Evolutionary conservation across 2,888 invertebrate species (phyloP).

Genomic region (Aethes cnicana): DNA sequence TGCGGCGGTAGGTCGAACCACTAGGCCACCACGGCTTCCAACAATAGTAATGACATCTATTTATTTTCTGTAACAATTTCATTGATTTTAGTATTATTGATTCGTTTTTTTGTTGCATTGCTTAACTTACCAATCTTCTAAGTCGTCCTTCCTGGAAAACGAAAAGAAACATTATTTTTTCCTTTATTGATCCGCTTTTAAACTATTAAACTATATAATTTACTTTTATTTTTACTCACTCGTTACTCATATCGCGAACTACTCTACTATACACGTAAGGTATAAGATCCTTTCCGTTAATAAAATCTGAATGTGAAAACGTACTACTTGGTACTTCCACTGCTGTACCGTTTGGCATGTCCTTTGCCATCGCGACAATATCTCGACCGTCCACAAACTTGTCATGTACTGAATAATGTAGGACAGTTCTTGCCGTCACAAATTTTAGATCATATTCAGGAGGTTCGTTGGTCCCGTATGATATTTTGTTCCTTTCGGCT

Average conservation of each 20-base stretch:
- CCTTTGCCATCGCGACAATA: constrained; percentile 37
- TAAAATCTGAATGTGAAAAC: constrained; percentile 40
- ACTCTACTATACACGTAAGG: constrained; percentile 36
- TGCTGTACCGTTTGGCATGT: constrained; percentile 35
- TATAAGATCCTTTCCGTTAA: constrained; percentile 34
- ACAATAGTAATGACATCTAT: too few species aligned
- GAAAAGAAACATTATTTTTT: too few species aligned
- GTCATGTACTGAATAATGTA: constrained; percentile 41
- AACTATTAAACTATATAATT: too few species aligned
- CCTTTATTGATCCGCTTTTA: too few species aligned
- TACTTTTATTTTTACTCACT: background rate
- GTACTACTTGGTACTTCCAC: constrained; percentile 35
- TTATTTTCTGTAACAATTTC: too few species aligned
- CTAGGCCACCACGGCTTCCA: too few species aligned
- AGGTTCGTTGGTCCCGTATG: constrained; percentile 33
- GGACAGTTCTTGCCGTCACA: constrained; percentile 35
- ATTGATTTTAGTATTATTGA: too few species aligned
- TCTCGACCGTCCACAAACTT: constrained; percentile 37
- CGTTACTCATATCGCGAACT: constrained; percentile 32
- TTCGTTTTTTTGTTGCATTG: too few species aligned
- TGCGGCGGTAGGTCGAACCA: too few species aligned
- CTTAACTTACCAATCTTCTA: too few species aligned
- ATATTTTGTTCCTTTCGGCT: constrained; percentile 32
- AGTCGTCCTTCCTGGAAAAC: too few species aligned
- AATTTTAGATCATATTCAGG: constrained; percentile 35